Evolutionary conservation across 2,113 vertebrate genomes (phyloP).

Genomic region (Carassius gibelio): DNA sequence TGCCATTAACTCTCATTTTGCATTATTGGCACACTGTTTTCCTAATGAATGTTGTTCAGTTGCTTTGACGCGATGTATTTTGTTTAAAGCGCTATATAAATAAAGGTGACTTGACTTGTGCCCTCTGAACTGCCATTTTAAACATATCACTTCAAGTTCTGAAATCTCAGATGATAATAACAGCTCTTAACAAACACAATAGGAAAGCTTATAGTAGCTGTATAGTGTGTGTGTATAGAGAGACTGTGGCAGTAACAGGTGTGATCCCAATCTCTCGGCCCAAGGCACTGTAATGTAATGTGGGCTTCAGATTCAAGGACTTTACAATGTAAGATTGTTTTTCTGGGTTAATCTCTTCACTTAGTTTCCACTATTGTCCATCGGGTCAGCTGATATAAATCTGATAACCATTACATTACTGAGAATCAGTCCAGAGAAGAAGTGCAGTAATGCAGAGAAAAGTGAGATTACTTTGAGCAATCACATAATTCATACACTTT

Average conservation of each 20-base stretch:
- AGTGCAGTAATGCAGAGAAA: neutral
- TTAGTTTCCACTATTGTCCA: slow-evolving; percentile 35
- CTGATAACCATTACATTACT: slow-evolving; percentile 11
- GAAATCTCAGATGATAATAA: neutral
- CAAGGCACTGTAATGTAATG: slow-evolving; percentile 11
- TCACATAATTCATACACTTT: slow-evolving; percentile 3
- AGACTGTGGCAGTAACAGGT: slow-evolving; percentile 1
- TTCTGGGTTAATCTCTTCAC: slow-evolving; percentile 45
- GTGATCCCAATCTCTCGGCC: slow-evolving; percentile 6
- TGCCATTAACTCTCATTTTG: too few relatives aligned
- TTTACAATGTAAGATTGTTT: slow-evolving; percentile 32
- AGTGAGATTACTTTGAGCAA: neutral
- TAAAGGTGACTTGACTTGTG: too few relatives aligned
- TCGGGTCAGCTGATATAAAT: slow-evolving; percentile 18
- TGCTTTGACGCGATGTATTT: too few relatives aligned
- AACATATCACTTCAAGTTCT: neutral
- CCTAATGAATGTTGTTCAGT: too few relatives aligned
- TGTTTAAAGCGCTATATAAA: too few relatives aligned
- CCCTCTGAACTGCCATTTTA: neutral
- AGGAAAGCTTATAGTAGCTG: slow-evolving; percentile 5
- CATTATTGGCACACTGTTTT: too few relatives aligned
- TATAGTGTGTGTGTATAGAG: neutral
- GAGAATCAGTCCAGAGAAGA: neutral
- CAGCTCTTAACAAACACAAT: neutral
- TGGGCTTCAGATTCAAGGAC: slow-evolving; percentile 13